A percentile compares a stretch with the other conserved stretches of the same genome.
Evolutionary conservation across 2,888 invertebrate species (phyloP).

Genomic region (Nasonovia ribisnigri): DNA sequence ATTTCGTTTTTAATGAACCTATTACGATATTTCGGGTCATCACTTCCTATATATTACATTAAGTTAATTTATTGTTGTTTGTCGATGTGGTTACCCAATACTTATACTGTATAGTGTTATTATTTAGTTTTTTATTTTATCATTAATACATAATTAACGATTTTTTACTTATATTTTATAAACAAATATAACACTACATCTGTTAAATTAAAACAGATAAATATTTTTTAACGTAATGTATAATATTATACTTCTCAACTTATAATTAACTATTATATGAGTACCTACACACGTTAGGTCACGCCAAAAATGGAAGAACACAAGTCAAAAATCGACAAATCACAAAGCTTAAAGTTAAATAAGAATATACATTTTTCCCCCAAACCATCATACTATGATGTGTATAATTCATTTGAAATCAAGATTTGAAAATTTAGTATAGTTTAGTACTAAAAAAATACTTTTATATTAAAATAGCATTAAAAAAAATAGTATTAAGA

Average conservation of each 20-base stretch:
- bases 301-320: neutral
- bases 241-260: too few relatives aligned
- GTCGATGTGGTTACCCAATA: neutral
- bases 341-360: neutral
- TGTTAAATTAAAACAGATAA: neutral
- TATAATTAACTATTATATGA: neutral
- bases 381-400: neutral
- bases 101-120: neutral
- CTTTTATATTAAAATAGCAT: neutral
- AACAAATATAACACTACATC: neutral
- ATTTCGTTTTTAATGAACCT: slow-evolving; percentile 49
- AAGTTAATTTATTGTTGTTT: slow-evolving; percentile 13
- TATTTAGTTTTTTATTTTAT: neutral
- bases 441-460: neutral
- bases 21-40: slow-evolving; percentile 50
- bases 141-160: neutral
- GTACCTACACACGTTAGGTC: neutral
- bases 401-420: neutral
- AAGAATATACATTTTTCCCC: neutral
- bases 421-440: neutral
- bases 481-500: neutral
- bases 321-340: too few relatives aligned
- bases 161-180: neutral
- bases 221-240: too few relatives aligned
- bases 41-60: slow-evolving; percentile 6